phyloP scores from a whole-genome alignment of 2,888 invertebrate species.

The Allolobophora icterica region DNA sequence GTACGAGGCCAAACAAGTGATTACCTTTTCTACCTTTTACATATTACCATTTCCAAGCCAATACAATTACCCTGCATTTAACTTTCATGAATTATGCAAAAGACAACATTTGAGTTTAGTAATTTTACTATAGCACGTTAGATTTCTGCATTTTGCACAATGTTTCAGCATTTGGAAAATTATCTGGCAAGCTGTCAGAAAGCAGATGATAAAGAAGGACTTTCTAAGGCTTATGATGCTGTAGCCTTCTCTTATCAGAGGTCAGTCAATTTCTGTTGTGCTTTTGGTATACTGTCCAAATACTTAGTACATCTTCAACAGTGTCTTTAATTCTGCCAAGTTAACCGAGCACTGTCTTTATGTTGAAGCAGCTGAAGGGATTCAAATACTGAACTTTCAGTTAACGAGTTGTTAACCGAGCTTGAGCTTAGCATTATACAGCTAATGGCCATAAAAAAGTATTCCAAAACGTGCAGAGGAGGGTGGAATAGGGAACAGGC shows the following conservation, averaged over 20 bases:
- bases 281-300: background rate
- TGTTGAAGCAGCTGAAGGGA: too few relatives aligned
- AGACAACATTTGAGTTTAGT: background rate
- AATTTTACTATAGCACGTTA: background rate
- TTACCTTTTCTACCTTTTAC: too few relatives aligned
- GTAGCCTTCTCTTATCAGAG: background rate
- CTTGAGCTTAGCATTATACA: too few relatives aligned
- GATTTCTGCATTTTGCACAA: background rate
- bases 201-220: slow-evolving; percentile 20
- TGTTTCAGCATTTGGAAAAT: slow-evolving; percentile 27
- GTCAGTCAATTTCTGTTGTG: slow-evolving; percentile 7
- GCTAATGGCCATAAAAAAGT: too few relatives aligned
- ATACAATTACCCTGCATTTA: background rate
- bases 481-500: too few relatives aligned
- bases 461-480: too few relatives aligned
- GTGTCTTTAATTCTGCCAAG: background rate
- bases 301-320: background rate
- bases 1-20: background rate
- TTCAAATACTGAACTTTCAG: too few relatives aligned
- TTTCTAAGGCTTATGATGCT: slow-evolving; percentile 22
- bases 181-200: background rate
- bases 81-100: background rate
- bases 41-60: too few relatives aligned
- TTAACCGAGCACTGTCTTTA: background rate
- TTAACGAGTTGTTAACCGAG: too few relatives aligned